Conservation (phyloP, 2,113 vertebrate genomes). For the Microcebus murinus region DNA sequence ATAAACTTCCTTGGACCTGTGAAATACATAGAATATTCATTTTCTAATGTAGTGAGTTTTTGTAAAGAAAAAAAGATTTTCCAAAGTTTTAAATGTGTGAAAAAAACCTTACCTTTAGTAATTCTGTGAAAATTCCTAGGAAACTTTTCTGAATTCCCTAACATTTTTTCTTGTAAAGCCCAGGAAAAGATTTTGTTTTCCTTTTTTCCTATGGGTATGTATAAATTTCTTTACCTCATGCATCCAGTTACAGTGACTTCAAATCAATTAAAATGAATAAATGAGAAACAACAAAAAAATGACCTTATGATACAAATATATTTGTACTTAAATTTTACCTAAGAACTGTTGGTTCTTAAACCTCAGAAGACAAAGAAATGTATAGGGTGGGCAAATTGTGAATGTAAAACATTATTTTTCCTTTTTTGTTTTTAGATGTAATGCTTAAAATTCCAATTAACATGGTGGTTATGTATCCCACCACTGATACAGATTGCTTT, state of each 20-base stretch:
- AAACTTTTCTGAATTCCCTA: not conserved
- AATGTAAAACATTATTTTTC: not conserved
- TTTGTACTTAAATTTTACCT: conserved; percentile 9
- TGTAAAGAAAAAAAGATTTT: not conserved
- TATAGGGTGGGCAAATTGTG: not conserved
- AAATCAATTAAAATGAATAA: not conserved
- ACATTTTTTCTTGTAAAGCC: not conserved
- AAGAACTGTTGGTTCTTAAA: not conserved
- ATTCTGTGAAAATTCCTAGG: not conserved
- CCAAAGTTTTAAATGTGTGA: not conserved
- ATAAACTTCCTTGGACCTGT: not conserved
- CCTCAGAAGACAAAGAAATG: not conserved
- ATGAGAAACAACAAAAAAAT: not conserved
- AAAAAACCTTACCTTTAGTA: not conserved
- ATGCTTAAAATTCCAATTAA: not conserved
- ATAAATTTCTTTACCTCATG: not conserved
- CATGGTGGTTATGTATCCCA: not conserved
- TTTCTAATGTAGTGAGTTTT: not conserved
- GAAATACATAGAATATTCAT: not conserved
- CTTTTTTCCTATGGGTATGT: not conserved
- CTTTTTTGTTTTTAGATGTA: not conserved
- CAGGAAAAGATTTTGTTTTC: not conserved
- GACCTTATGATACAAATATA: not conserved
- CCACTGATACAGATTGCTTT: not conserved
- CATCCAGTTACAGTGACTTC: not conserved